Evolutionary conservation across 2,888 invertebrate species (phyloP).

Genomic region (Pollenia angustigena): DNA sequence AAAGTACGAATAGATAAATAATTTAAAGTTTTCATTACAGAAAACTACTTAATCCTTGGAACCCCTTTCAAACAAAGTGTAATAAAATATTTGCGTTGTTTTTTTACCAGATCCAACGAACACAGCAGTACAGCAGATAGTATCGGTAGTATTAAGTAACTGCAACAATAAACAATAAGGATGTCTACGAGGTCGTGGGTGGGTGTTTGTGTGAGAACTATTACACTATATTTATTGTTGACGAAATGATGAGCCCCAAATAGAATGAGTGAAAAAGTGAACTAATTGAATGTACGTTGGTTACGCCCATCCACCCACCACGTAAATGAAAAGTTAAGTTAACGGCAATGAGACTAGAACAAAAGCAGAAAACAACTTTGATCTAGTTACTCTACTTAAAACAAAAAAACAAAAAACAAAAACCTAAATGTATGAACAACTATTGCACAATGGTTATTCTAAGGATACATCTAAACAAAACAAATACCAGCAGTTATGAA

Average conservation of each 20-base stretch:
- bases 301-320: constrained; percentile 15
- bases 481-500: background rate
- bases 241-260: background rate
- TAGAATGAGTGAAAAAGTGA: constrained; percentile 27
- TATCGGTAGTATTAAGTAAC: background rate
- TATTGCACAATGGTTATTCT: constrained; percentile 10
- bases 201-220: constrained; percentile 25
- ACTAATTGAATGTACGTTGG: constrained; percentile 65
- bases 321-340: constrained; percentile 38
- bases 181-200: background rate
- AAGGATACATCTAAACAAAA: constrained; percentile 13
- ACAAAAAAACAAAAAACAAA: background rate
- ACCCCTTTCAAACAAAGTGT: constrained; percentile 13
- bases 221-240: constrained; percentile 12
- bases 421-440: constrained; percentile 35
- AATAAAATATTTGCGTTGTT: background rate
- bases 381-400: background rate
- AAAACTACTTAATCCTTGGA: constrained; percentile 54
- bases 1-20: constrained; percentile 57
- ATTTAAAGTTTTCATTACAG: constrained; percentile 66
- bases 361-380: constrained; percentile 8
- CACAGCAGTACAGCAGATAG: background rate
- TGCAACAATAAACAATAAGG: background rate
- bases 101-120: constrained; percentile 4
- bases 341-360: background rate